These are phyloP conservation scores for human DNA, from an alignment of 2,113 vertebrate species.

Conservation along the genomic window GRCh38 chr1:145222001-145222500, in stretches of 20 bases:
- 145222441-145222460: background rate
- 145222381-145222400: background rate
- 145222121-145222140: background rate
- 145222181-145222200: background rate
- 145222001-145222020: background rate
- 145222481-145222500: background rate
- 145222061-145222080: background rate
- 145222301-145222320: background rate
- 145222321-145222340: background rate
- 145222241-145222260: background rate
- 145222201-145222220: too few relatives aligned
- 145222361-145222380: background rate
- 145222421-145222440: background rate
- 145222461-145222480: background rate
- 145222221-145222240: too few relatives aligned
- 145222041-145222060: background rate
- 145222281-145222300: background rate
- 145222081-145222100: background rate
- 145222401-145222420: background rate
- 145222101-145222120: background rate
- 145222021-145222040: background rate
- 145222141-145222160: background rate
- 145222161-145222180: background rate
- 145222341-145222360: background rate
- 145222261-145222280: background rate